Percentiles rank a stretch among this genome's conserved stretches.
Conservation (phyloP, 2,888 invertebrate genomes). For the Chironomus riparius region DNA sequence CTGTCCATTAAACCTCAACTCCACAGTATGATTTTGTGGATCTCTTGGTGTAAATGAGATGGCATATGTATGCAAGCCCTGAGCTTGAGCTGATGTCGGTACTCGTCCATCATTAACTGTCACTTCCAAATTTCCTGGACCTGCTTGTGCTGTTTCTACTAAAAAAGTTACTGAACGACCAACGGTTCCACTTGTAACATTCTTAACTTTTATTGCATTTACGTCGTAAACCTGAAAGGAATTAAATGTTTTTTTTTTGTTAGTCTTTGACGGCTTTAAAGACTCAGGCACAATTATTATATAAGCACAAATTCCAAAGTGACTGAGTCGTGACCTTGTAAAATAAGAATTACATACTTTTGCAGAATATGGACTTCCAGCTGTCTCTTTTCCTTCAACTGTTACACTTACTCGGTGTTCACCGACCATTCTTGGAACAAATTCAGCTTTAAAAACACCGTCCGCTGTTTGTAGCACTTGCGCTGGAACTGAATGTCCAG, state of each 20-base stretch:
- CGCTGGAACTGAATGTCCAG: slow-evolving; percentile 81
- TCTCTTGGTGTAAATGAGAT: slow-evolving; percentile 95
- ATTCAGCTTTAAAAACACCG: slow-evolving; percentile 80
- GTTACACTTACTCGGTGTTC: slow-evolving; percentile 84
- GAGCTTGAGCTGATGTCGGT: slow-evolving; percentile 92
- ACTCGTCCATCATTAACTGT: slow-evolving; percentile 96
- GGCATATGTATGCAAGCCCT: slow-evolving; percentile 92
- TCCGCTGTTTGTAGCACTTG: slow-evolving; percentile 77
- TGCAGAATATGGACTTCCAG: slow-evolving; percentile 88
- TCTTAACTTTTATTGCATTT: slow-evolving; percentile 86
- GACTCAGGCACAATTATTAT: too few relatives aligned
- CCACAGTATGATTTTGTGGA: slow-evolving; percentile 83
- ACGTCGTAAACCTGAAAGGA: slow-evolving; percentile 73
- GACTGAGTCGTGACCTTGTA: too few relatives aligned
- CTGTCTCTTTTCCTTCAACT: slow-evolving; percentile 70
- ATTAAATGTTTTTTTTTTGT: background rate
- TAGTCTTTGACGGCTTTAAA: too few relatives aligned
- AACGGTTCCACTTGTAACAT: slow-evolving; percentile 77
- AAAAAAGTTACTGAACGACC: slow-evolving; percentile 87
- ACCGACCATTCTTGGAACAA: slow-evolving; percentile 82
- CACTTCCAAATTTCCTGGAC: slow-evolving; percentile 96
- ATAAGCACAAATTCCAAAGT: too few relatives aligned
- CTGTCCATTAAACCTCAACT: slow-evolving; percentile 90
- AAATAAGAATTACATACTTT: slow-evolving; percentile 47
- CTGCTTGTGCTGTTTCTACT: slow-evolving; percentile 96